phyloP scores from a whole-genome alignment of 2,888 invertebrate species.

The Pseudococcus jackbeardsleyi region DNA sequence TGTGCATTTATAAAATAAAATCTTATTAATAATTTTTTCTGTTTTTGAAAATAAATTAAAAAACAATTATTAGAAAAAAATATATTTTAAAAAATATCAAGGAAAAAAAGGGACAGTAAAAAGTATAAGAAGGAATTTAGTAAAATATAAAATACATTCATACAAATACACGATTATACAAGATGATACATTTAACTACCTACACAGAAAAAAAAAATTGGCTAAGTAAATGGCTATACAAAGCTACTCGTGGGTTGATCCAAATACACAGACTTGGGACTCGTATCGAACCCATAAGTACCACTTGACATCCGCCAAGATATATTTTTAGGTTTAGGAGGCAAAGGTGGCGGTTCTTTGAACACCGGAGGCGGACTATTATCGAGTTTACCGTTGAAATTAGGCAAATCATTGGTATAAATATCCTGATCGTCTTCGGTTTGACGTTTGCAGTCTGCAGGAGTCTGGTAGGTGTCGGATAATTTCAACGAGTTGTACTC shows the following conservation, averaged over 20 bases:
- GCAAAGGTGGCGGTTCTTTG: constrained; percentile 77
- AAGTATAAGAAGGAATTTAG: constrained; percentile 58
- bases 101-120: constrained; percentile 9
- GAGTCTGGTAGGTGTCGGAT: constrained; percentile 54
- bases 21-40: background rate
- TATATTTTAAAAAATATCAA: constrained; percentile 51
- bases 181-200: background rate
- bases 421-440: constrained; percentile 36
- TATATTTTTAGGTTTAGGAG: constrained; percentile 81
- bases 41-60: background rate
- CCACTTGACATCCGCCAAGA: constrained; percentile 72
- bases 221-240: constrained; percentile 71
- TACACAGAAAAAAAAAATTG: constrained; percentile 35
- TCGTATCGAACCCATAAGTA: constrained; percentile 57
- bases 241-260: constrained; percentile 78
- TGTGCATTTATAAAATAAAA: background rate
- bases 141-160: constrained; percentile 63
- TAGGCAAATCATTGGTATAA: constrained; percentile 64
- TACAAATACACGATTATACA: constrained; percentile 63
- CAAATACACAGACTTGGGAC: constrained; percentile 71
- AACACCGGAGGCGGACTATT: constrained; percentile 56
- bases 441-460: constrained; percentile 20
- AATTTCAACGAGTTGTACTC: background rate
- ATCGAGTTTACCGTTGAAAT: constrained; percentile 3
- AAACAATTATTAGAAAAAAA: background rate